Conservation (phyloP, 2,113 vertebrate species). For the Atlantisia rogersi region DNA sequence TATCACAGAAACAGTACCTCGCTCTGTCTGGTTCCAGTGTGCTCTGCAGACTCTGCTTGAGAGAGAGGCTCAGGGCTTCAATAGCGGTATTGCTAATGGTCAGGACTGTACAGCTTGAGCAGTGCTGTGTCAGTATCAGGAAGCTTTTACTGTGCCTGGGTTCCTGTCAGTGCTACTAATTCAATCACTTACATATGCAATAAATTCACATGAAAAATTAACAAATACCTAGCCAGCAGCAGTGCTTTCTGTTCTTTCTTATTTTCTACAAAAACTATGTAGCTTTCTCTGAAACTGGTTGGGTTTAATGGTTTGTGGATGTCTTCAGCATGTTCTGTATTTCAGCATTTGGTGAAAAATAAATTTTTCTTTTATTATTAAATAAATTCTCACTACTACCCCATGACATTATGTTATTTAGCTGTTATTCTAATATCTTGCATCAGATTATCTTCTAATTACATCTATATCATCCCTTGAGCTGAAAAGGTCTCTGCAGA, state of each 20-base stretch:
- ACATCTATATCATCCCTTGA: neutral
- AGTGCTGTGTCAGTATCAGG: conserved; percentile 61
- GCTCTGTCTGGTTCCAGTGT: neutral
- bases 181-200: conserved; percentile 67
- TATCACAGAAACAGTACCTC: neutral
- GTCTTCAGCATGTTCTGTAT: neutral
- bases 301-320: neutral
- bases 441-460: neutral
- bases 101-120: conserved; percentile 34
- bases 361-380: neutral
- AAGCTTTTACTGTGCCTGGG: conserved; percentile 70
- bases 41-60: conserved; percentile 3
- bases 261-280: neutral
- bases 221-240: conserved; percentile 45
- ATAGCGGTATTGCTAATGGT: conserved; percentile 12
- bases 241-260: neutral
- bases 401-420: neutral
- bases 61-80: conserved; percentile 11
- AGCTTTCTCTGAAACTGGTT: neutral
- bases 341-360: neutral
- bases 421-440: neutral
- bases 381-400: neutral
- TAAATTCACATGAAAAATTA: conserved; percentile 76
- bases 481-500: neutral
- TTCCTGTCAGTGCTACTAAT: conserved; percentile 74